A percentile compares a stretch with the other conserved stretches of the same genome.
These are phyloP conservation scores for Ametastegia equiseti DNA, from an alignment of 2,888 invertebrate genomes.

Conservation along the genomic window DNA sequence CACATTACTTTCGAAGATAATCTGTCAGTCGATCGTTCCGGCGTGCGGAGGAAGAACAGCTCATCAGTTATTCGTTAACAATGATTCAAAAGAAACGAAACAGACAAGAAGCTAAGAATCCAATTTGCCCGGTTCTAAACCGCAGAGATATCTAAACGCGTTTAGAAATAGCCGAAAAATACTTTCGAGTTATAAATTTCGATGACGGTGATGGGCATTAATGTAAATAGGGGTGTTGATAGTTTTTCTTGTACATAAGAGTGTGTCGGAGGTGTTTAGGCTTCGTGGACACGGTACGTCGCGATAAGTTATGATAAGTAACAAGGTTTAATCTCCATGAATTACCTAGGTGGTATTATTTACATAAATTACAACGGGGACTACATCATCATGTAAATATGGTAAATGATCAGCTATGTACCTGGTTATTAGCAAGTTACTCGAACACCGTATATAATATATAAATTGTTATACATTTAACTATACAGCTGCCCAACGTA, in stretches of 20 bases:
- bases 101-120: not conserved
- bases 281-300: not conserved
- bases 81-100: not conserved
- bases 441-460: conserved; percentile 5
- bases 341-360: conserved; percentile 42
- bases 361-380: conserved; percentile 40
- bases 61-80: not conserved
- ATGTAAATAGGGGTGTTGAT: not conserved
- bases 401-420: conserved; percentile 42
- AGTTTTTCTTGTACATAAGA: not conserved
- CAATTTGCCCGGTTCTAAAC: not conserved
- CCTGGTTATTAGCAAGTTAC: conserved; percentile 35
- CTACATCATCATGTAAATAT: conserved; percentile 42
- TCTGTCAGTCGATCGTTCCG: not conserved
- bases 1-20: not conserved
- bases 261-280: not conserved
- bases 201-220: not conserved
- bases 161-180: not conserved
- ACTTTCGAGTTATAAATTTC: not conserved
- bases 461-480: conserved; percentile 15
- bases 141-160: not conserved
- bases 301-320: conserved; percentile 47
- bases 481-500: not conserved
- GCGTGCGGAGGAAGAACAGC: no score
- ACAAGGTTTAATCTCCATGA: conserved; percentile 44